Base-by-base conservation (phyloP, 1,140 invertebrate genomes). In the Pseudoatta argentina region DNA sequence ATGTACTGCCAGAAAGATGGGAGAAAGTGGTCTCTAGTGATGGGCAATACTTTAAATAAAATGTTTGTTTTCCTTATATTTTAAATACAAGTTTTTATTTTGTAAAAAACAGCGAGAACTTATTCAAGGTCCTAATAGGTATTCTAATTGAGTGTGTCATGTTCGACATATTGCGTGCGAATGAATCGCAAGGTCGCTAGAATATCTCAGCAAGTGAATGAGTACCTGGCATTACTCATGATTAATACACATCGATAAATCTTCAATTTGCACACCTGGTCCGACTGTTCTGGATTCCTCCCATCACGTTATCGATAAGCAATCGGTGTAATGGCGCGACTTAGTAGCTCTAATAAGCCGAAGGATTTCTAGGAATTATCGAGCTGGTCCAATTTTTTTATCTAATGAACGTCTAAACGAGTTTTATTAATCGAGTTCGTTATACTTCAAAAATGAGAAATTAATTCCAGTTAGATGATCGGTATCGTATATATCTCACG, bases 281-380 rank as follows among this genome's bases (percentile, higher is more conserved):
- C 10, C 57, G 39, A 51, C 66, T 44, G 66, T 69, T 48, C 61
- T 8, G 18, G 27, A 48, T 39, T 61, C 44, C n/a, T 73, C 16
- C 66, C 51, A 34, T 73, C 21, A 51, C 71, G 48, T 75, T 24
- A 61, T 61, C n/a, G 55, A 72, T 73, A 73, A 83, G 39, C 24
- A 63, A 51, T 69, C 21, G 39, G 39, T 61, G 55, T 61, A 75
- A 83, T 61, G 55, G n/a, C 18, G 14, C 39, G n/a, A 63, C n/a
- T 61, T 83, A 73, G 61, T 73, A 59, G 39, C 18, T 61, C 69
- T 75, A 83, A 83, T 83, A 24, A 39, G 21, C 12, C 63, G 78
- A 59, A 61, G 34, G 53, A 48, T 61, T 73, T 83, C 14, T 39
- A 24, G 18, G 4, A 73, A n/a, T 83, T 59, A 61, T 59, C 69